Evolutionary conservation across 2,888 invertebrate genomes (phyloP), one percentile per base, ranked within the genome.

Genomic region (Orthosia cruda): DNA sequence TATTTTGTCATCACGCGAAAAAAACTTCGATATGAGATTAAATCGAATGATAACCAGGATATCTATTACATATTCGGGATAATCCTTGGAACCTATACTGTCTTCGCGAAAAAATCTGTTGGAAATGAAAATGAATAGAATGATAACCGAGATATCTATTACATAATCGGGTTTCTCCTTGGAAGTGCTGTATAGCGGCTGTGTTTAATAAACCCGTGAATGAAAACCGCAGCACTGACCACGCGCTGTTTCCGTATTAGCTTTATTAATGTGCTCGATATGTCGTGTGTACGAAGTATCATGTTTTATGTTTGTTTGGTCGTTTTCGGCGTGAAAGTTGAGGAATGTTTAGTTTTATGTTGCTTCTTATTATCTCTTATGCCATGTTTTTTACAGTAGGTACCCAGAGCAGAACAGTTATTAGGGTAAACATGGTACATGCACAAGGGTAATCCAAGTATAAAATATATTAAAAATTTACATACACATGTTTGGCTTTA

Each of bases 181-280:
- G 23, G 47, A 74, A 54, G 54, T 59, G 50, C 65, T 68, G 12
- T 63, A 71, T 58, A 59, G 66, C 70, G 67, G 50, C 69, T 61
- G 65, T 82, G 80, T 82, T 86, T 85, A 86, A 85, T 88, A 85
- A 89, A 82, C 80, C 71, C 62, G 64, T 32, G 71, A 85, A 86
- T 88, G 78, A 86, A 89, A 88, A 86, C 88, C 89, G 15, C 87
- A 85, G 57, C 68, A 69, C 57, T 80, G 74, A 77, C 70, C 70
- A 52, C 26, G 55, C 70, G 63, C 67, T 73, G 75, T 73, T 74
- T 55, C 62, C 68, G 59, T 78, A 77, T 84, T 76, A 84, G 81
- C 81, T 76, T 87, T 87, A 87, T 84, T 84, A 87, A 87, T 87
- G 80, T 84, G 26, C 81, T 59, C 85, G 74, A 84, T 87, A 84